Evolutionary conservation across 2,888 invertebrate genomes (phyloP), one percentile per base, ranked within the genome.

Genomic region (Synanthedon andrenaeformis): DNA sequence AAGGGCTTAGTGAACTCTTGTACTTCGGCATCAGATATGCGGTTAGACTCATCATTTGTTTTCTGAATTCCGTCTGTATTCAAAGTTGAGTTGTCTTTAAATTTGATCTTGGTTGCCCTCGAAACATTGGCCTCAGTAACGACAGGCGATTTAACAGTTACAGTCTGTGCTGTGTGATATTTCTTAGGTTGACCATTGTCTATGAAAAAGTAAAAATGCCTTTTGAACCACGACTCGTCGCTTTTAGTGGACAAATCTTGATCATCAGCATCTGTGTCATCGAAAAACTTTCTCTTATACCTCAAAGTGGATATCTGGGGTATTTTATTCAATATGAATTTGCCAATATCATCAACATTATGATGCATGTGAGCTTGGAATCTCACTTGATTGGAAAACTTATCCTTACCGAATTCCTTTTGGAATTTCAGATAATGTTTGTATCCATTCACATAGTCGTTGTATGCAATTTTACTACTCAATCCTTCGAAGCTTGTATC

Each of bases 331-430:
- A 84, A 59, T 52, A 85, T 85, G 53, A 60, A 82, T 57, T 84
- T 85, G n/a, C 85, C 85, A 8, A 85, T 84, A 53, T 84, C 84
- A 42, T 85, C 78, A 3, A 85, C 84, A 12, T 65, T 79, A 49
- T 85, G 85, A 53, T 85, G 85, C 58, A 60, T 74, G 42, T 85
- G 85, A 1, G 85, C 85, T 64, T 85, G 82, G 55, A 82, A 85
- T 45, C 72, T 74, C 4, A 85, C 62, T 41, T 74, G 56, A 57
- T 78, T 70, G 0, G 85, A 85, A 58, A 77, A 85, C 10, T 80
- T 79, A 42, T 76, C 59, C 3, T 72, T 63, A 0, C 63, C 70
- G 57, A 72, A 69, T 0, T 77, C 70, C 54, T 70, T 73, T 63
- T 81, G 79, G 55, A 76, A 84, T 17, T 83, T 74, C 11, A 85